Percentiles rank a stretch among this genome's conserved stretches.
These are phyloP conservation scores for Hypotaenidia philippensis DNA, from an alignment of 2,797 vertebrate genomes.

Conservation along the genomic window DNA sequence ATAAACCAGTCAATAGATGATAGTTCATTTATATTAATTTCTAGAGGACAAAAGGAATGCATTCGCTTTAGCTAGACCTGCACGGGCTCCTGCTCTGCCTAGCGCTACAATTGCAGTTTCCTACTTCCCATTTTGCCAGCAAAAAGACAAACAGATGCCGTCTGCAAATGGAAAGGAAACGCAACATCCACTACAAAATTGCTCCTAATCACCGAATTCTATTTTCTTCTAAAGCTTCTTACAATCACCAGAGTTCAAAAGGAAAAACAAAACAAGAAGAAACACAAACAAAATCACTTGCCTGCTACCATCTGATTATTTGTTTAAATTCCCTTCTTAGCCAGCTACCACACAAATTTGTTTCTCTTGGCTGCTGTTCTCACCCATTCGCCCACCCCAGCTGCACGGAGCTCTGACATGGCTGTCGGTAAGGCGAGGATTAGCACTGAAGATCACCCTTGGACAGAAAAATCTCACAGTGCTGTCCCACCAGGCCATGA, in stretches of 20 bases:
- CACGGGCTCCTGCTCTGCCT: conserved; percentile 39
- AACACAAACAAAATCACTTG: conserved; percentile 49
- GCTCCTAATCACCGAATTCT: conserved; percentile 64
- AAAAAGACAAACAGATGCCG: conserved; percentile 24
- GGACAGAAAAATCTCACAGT: neutral
- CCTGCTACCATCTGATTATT: conserved; percentile 58
- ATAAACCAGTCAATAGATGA: conserved; percentile 88
- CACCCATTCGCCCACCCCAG: conserved; percentile 53
- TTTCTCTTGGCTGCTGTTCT: conserved; percentile 62
- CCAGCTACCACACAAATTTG: conserved; percentile 25
- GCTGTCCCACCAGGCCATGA: neutral
- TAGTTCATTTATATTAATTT: conserved; percentile 85
- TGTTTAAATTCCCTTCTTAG: conserved; percentile 67
- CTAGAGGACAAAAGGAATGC: conserved; percentile 90
- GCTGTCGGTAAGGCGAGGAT: conserved; percentile 4
- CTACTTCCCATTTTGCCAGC: conserved; percentile 64
- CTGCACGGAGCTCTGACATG: conserved; percentile 66
- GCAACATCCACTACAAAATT: conserved; percentile 64
- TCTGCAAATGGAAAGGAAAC: conserved; percentile 57
- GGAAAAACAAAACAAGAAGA: conserved; percentile 43
- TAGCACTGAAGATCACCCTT: neutral
- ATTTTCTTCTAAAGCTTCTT: conserved; percentile 60
- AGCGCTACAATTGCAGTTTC: conserved; percentile 25
- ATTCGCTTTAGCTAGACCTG: conserved; percentile 70
- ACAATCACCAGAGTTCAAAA: conserved; percentile 55